A percentile compares a stretch with the other conserved stretches of the same genome.
phyloP scores from a whole-genome alignment of 2,888 invertebrate genomes.

The Argyresthia goedartella region DNA sequence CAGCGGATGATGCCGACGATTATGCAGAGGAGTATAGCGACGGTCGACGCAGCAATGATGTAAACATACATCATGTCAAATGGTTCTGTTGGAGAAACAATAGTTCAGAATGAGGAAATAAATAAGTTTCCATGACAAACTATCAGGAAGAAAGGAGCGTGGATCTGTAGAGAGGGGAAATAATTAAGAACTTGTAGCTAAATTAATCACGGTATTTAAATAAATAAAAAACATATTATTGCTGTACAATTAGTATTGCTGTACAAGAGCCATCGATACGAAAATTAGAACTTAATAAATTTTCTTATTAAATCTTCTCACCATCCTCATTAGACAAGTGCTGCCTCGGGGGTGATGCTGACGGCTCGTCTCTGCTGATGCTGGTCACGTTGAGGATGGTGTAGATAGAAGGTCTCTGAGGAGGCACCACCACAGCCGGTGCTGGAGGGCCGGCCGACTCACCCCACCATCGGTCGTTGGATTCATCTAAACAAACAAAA shows the following conservation, averaged over 20 bases:
- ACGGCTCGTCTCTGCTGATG: conserved; percentile 36
- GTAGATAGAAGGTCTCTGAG: conserved; percentile 45
- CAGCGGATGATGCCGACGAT: conserved; percentile 79
- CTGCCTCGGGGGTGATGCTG: conserved; percentile 44
- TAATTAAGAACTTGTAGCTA: no score
- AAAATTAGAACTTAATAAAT: no score
- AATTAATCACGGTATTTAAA: no score
- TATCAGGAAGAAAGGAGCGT: no score
- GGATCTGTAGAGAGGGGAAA: no score
- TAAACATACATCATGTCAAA: conserved; percentile 87
- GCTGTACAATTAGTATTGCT: no score
- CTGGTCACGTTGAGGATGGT: conserved; percentile 40
- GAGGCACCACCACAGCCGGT: conserved; percentile 58
- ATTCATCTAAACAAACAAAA: conserved; percentile 36
- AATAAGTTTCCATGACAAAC: no score
- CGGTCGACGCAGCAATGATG: conserved; percentile 82
- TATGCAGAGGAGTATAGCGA: conserved; percentile 79
- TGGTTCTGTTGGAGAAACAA: conserved; percentile 69
- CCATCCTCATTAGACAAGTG: conserved; percentile 44
- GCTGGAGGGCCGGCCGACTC: conserved; percentile 61
- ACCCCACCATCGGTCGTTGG: conserved; percentile 58
- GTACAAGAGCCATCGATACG: no score
- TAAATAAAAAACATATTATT: no score
- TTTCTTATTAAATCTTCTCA: not conserved
- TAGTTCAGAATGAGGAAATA: not conserved